Conservation (phyloP, 2,888 invertebrate genomes). For the Platycnemis pennipes region DNA sequence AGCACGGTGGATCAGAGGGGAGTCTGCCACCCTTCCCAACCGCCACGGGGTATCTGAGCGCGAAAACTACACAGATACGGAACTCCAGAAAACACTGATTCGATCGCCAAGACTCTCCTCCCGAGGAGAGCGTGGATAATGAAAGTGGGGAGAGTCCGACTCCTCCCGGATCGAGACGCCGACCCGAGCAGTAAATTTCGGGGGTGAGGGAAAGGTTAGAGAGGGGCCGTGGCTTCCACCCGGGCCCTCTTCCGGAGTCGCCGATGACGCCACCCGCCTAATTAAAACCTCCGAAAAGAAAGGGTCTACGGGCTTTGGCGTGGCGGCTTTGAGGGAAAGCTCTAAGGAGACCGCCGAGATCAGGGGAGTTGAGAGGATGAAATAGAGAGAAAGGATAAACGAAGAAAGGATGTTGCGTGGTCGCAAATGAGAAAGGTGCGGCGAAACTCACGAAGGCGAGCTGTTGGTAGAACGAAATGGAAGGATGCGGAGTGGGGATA, state of each 20-base stretch:
- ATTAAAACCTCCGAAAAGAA: neutral
- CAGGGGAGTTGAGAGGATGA: too few relatives aligned
- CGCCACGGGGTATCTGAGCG: neutral
- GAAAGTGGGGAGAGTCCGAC: neutral
- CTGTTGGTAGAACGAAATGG: neutral
- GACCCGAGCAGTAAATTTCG: neutral
- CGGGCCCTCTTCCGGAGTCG: neutral
- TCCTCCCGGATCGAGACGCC: neutral
- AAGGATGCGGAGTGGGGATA: too few relatives aligned
- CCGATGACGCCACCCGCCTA: neutral
- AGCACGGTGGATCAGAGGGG: too few relatives aligned
- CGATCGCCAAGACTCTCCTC: neutral
- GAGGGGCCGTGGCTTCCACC: neutral
- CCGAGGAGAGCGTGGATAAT: neutral
- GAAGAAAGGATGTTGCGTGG: neutral
- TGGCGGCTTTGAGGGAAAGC: too few relatives aligned
- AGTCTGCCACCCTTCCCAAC: neutral
- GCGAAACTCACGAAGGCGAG: neutral
- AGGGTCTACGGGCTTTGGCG: neutral
- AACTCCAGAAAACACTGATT: neutral
- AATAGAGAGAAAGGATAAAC: neutral
- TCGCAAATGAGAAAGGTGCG: neutral
- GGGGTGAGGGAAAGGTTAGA: neutral
- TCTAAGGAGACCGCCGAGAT: too few relatives aligned
- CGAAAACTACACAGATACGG: neutral